Percentiles rank a stretch among this genome's conserved stretches.
phyloP scores from a whole-genome alignment of 2,888 invertebrate genomes.

The Andrena bicolor region DNA sequence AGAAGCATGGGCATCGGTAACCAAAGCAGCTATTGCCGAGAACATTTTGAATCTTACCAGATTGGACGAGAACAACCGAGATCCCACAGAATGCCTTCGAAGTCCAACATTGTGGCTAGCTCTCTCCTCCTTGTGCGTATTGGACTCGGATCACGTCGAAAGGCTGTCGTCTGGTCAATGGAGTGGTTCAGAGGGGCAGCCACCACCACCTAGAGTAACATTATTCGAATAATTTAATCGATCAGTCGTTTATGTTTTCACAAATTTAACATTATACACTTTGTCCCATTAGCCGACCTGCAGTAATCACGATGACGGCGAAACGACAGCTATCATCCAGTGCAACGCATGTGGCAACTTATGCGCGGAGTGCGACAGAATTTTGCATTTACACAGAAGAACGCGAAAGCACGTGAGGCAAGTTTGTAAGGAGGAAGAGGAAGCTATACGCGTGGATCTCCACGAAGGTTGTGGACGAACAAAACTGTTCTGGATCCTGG shows the following conservation, averaged over 20 bases:
- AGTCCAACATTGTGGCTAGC: slow-evolving; percentile 96
- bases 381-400: slow-evolving; percentile 95
- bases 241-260: not conserved
- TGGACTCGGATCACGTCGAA: slow-evolving; percentile 96
- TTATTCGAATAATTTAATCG: not conserved
- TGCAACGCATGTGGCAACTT: slow-evolving; percentile 96
- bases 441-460: slow-evolving; percentile 98
- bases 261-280: not conserved
- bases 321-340: slow-evolving; percentile 96
- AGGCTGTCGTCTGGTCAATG: slow-evolving; percentile 92
- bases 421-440: slow-evolving; percentile 98
- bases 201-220: slow-evolving; percentile 86
- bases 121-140: slow-evolving; percentile 95
- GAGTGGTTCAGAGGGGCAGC: slow-evolving; percentile 88
- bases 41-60: slow-evolving; percentile 94
- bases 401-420: slow-evolving; percentile 94
- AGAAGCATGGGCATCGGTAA: slow-evolving; percentile 93
- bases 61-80: slow-evolving; percentile 91
- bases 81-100: slow-evolving; percentile 92
- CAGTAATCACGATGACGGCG: slow-evolving; percentile 98
- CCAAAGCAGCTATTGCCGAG: slow-evolving; percentile 95
- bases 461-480: slow-evolving; percentile 98
- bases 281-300: slow-evolving; percentile 90
- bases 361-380: slow-evolving; percentile 98
- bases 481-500: slow-evolving; percentile 97